Evolutionary conservation across 2,113 vertebrate genomes (phyloP).

Genomic region (Lophochroa leadbeateri): DNA sequence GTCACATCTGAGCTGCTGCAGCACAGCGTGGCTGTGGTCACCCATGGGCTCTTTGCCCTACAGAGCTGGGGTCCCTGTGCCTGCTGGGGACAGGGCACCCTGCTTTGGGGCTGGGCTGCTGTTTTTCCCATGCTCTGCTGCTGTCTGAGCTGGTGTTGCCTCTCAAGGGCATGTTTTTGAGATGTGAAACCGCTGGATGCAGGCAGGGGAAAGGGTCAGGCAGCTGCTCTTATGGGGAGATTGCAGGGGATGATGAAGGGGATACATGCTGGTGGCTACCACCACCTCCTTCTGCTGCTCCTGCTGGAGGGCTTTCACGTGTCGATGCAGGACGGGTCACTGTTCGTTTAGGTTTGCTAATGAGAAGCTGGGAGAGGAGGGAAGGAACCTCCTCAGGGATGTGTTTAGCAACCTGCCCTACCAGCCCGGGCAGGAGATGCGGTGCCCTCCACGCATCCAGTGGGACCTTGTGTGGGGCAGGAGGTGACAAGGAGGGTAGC

Average conservation of each 20-base stretch:
- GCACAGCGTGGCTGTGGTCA: accelerated
- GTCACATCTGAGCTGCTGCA: accelerated
- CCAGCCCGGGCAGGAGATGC: accelerated
- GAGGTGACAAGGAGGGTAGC: neutral
- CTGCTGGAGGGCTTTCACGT: neutral
- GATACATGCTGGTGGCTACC: accelerated
- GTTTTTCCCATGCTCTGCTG: accelerated
- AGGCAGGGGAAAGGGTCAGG: neutral
- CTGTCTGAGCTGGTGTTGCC: neutral
- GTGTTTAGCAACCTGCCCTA: neutral
- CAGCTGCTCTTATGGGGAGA: neutral
- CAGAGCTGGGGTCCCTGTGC: neutral
- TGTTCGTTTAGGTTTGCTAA: neutral
- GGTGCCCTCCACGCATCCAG: neutral
- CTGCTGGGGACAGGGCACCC: neutral
- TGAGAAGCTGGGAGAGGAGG: neutral
- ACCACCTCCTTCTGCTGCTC: neutral
- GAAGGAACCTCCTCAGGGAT: constrained; percentile 3
- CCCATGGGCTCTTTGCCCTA: accelerated
- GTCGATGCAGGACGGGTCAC: neutral
- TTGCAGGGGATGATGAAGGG: neutral
- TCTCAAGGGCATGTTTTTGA: neutral
- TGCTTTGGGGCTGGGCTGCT: neutral
- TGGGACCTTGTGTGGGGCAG: neutral
- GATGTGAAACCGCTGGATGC: accelerated